Evolutionary conservation across 2,888 invertebrate species (phyloP).

Genomic region (Dicyrtomina minuta): DNA sequence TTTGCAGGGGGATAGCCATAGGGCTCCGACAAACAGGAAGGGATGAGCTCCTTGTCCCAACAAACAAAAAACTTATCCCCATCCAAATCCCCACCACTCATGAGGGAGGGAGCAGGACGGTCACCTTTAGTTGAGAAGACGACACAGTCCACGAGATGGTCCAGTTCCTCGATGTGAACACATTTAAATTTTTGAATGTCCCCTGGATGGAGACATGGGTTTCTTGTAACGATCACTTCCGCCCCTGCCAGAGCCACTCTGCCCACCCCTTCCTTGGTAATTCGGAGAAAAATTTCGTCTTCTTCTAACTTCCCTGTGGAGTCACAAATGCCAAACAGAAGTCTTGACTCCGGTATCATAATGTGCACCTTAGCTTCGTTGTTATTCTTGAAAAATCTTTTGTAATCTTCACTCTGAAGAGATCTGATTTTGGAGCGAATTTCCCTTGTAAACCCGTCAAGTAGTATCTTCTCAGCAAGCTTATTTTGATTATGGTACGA

Average conservation of each 20-base stretch:
- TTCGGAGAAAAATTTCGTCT: conserved; percentile 20
- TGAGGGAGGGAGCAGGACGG: too few species aligned
- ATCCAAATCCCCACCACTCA: too few species aligned
- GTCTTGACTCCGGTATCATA: conserved; percentile 17
- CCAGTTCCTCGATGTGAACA: conserved; percentile 52
- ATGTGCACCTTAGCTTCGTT: conserved; percentile 8
- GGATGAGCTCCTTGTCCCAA: too few species aligned
- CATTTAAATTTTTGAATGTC: conserved; percentile 56
- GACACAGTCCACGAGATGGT: conserved; percentile 56
- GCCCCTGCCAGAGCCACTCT: not conserved
- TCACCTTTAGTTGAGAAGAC: too few species aligned
- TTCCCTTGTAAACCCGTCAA: not conserved
- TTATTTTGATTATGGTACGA: not conserved
- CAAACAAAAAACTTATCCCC: too few species aligned
- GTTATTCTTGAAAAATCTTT: conserved; percentile 9
- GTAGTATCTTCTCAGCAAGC: conserved; percentile 15
- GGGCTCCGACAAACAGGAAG: too few species aligned
- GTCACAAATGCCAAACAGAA: conserved; percentile 29
- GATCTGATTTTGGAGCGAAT: not conserved
- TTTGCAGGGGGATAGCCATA: too few species aligned
- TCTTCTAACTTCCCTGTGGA: conserved; percentile 13
- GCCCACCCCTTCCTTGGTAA: conserved; percentile 3
- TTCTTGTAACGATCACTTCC: conserved; percentile 56
- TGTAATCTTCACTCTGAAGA: conserved; percentile 1
- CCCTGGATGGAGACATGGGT: conserved; percentile 58